Percentiles rank a stretch among this genome's conserved stretches.
These are phyloP conservation scores for Onychorhynchus coronatus DNA, from an alignment of 2,113 vertebrate species.

Conservation along the genomic window DNA sequence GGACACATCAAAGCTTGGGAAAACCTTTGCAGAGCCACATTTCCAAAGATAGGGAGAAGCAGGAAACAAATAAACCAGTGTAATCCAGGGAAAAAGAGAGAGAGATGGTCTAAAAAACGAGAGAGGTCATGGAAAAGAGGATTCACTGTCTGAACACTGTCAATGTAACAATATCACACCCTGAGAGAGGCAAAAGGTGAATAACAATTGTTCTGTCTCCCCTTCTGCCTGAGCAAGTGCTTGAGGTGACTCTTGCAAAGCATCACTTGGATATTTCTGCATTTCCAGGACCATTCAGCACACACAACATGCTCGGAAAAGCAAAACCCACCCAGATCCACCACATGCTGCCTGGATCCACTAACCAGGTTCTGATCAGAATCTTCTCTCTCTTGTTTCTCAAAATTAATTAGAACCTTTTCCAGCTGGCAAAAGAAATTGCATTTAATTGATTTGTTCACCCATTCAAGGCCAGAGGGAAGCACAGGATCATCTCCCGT, in stretches of 20 bases:
- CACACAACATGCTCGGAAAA: neutral
- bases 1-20: neutral
- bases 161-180: neutral
- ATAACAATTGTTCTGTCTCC: neutral
- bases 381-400: neutral
- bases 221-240: fast-evolving
- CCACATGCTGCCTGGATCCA: neutral
- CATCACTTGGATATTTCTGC: neutral
- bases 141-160: neutral
- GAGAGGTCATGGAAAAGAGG: neutral
- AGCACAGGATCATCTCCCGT: neutral
- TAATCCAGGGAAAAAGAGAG: neutral
- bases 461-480: neutral
- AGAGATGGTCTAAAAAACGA: neutral
- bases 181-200: neutral
- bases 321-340: neutral
- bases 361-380: neutral
- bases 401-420: neutral
- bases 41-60: neutral
- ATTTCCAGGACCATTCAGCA: neutral
- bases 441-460: neutral
- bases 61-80: neutral
- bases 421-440: neutral
- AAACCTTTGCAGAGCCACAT: neutral
- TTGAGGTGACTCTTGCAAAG: neutral